Evolutionary conservation across 1,140 invertebrate genomes (phyloP).

Genomic region (Mercenaria mercenaria): DNA sequence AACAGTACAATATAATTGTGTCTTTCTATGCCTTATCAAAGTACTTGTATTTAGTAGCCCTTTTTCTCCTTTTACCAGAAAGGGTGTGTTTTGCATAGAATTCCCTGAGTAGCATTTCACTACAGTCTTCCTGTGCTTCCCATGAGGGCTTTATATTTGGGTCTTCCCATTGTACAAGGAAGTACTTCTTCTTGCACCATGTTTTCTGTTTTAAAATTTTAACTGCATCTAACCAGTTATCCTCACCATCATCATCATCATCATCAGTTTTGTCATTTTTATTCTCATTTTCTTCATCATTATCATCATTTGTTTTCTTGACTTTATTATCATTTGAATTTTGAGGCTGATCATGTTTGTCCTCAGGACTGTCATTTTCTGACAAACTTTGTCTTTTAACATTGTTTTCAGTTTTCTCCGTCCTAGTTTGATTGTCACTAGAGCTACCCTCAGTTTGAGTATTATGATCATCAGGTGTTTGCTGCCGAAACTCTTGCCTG

Average conservation of each 20-base stretch:
- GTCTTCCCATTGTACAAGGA: neutral
- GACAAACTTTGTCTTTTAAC: neutral
- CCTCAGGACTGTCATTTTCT: neutral
- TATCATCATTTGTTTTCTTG: neutral
- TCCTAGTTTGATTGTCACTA: neutral
- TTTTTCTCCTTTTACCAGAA: neutral
- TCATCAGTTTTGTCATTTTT: neutral
- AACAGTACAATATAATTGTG: neutral
- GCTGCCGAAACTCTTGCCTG: neutral
- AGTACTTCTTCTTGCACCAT: neutral
- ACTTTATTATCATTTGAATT: neutral
- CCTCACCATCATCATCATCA: neutral
- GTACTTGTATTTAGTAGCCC: neutral
- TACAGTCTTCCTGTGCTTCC: neutral
- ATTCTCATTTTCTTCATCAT: neutral
- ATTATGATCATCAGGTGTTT: neutral
- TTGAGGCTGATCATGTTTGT: neutral
- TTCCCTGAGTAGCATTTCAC: neutral
- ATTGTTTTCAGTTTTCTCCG: neutral
- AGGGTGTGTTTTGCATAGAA: neutral
- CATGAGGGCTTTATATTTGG: neutral
- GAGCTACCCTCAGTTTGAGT: neutral
- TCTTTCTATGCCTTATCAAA: neutral
- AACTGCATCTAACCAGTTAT: neutral
- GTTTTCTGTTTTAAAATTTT: constrained; percentile 11